Base-by-base conservation (phyloP, 2,797 vertebrate genomes). In the Tiaroga cobitis region DNA sequence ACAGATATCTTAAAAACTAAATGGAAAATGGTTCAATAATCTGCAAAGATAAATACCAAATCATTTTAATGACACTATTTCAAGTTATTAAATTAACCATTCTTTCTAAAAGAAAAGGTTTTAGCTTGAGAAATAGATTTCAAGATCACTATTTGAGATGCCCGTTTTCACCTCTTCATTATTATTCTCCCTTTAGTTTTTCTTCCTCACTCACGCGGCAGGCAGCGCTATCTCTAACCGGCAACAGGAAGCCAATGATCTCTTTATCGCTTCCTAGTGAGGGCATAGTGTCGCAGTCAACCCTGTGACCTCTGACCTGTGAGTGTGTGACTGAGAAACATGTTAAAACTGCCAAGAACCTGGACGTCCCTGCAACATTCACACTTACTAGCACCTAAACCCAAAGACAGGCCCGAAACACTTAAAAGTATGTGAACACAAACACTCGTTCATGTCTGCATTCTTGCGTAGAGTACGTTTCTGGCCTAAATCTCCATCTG, bases 241-340 rank as follows among this genome's bases (percentile, higher is more conserved):
- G 63, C 80, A 70, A 83, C 67, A 88, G 85, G 75, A 91, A 79
- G 80, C 65, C 74, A 37, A 76, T 18, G 24, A 5, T n/a, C 70
- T 73, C 83, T 91, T 78, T 86, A 86, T 87, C 65, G 49, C 85
- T 88, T 92, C 88, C 87, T 87, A 86, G 85, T 86, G 85, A 86
- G 78, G 84, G 61, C 82, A 85, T 69, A 83, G 24, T 83, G 73
- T 56, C 69, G 37, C 65, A 68, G 88, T 86, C 68, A 65, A 21
- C 54, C 85, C 80, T 88, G 61, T 80, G 61, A 90, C 87, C 39
- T 37, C 16, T 69, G 29, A 76, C 67, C 63, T 78, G 26, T 73
- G 63, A 63, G 41, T 18, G 21, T 39, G 41, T 73, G 73, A 63
- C 49, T 32, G 18, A 84, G 46, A 82, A 79, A 32, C 74, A 65